Evolutionary conservation across 2,113 vertebrate genomes (phyloP), one percentile per base, ranked within the genome.

Genomic region (Neolamprologus modestus): DNA sequence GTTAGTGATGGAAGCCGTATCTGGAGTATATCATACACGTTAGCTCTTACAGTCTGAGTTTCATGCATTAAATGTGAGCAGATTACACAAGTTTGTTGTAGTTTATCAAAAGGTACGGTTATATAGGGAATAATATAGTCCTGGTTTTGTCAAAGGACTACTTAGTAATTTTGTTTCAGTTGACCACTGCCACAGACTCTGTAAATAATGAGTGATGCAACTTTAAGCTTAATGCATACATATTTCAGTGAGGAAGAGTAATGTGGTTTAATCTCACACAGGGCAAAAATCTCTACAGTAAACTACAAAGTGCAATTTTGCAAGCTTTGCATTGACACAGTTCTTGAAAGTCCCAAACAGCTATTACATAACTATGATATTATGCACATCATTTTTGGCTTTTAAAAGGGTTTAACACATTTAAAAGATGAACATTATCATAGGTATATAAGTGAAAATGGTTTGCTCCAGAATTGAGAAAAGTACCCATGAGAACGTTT

Each of bases 31-130:
- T 88, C 84, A 93, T 94, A 94, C 89, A 91, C 61, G 82, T 94
- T 89, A 95, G 84, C 85, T 68, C 91, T 92, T 94, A 96, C 92
- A 94, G 92, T 96, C 95, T 94, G 92, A 92, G 91, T 91, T 88
- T 91, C 96, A 97, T 97, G 96, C 96, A 96, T 91, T 96, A 97
- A 85, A 96, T 94, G 92, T 90, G 94, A 94, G 92, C 89, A 84
- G 92, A 94, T 91, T 96, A 96, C 89, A 90, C 88, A 88, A 35
- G 37, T 90, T 93, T 91, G 84, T 87, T 89, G 89, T 90, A 89
- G 88, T 94, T 95, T 94, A 91, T 95, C 90, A 94, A 92, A 92
- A 93, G 91, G 92, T 92, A 94, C 92, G 91, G 92, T 92, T 94
- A 96, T 94, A 95, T 94, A 85, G 89, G 90, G 89, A 88, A 68